Percentiles rank a stretch among this genome's conserved stretches.
Conservation (phyloP, 1,140 invertebrate species). For the Leptinotarsa lineolata region DNA sequence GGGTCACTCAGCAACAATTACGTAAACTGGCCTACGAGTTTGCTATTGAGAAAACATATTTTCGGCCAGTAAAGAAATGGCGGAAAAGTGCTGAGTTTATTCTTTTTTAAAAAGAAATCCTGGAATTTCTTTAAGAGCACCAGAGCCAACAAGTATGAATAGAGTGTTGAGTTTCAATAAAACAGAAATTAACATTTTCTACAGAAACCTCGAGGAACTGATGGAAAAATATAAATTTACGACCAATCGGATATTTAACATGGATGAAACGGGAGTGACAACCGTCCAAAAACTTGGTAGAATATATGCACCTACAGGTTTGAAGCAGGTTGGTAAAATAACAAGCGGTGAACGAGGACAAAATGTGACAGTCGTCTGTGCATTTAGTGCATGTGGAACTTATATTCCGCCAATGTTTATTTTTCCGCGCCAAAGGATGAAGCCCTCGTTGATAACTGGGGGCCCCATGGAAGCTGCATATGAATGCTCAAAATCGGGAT, state of each 20-base stretch:
- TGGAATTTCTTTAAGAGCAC: conserved; percentile 5
- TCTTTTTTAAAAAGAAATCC: too few species aligned
- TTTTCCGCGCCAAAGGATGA: background rate
- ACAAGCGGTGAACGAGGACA: background rate
- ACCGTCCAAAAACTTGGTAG: background rate
- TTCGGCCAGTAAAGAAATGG: conserved; percentile 2
- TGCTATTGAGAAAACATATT: conserved; percentile 10
- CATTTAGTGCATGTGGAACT: background rate
- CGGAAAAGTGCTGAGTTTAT: background rate
- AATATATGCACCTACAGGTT: background rate
- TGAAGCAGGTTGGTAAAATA: background rate
- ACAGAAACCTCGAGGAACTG: background rate
- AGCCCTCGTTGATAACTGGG: background rate
- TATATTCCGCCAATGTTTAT: background rate
- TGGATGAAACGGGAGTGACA: background rate
- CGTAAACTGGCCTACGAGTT: conserved; percentile 13
- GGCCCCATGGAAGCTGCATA: conserved; percentile 2
- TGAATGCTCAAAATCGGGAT: conserved; percentile 9
- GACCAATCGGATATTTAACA: too few species aligned
- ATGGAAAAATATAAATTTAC: too few species aligned
- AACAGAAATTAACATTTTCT: background rate
- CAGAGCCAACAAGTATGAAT: conserved; percentile 4
- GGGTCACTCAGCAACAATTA: conserved; percentile 21
- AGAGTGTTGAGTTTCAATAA: background rate
- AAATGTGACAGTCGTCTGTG: background rate